Conservation (phyloP, 2,888 invertebrate genomes). For the Pristionchus fissidentatus region DNA sequence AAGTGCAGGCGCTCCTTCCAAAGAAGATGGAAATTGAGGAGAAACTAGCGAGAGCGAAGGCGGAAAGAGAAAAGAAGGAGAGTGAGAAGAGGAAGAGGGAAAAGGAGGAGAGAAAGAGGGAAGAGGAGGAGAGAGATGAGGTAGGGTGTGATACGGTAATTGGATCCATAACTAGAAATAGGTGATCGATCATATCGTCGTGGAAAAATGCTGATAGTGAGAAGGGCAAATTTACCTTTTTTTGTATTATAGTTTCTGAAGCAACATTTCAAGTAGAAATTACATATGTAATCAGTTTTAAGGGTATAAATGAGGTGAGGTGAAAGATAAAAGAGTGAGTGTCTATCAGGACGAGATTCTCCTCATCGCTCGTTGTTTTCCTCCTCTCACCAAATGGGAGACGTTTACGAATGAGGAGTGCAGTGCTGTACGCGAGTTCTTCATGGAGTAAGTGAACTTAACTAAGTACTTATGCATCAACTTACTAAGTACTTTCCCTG, state of each 20-base stretch:
- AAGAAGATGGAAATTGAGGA: too few species aligned
- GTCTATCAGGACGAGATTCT: background rate
- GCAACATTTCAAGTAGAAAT: too few species aligned
- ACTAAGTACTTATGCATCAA: too few species aligned
- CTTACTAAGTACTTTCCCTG: too few species aligned
- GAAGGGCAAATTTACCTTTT: too few species aligned
- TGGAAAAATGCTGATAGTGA: too few species aligned
- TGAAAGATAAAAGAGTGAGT: background rate
- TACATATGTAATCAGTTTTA: too few species aligned
- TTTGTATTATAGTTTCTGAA: too few species aligned
- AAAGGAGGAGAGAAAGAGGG: background rate
- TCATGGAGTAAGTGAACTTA: constrained; percentile 29
- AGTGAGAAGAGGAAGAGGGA: background rate
- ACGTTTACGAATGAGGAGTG: background rate
- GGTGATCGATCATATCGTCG: too few species aligned
- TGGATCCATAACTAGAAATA: too few species aligned
- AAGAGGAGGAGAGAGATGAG: background rate
- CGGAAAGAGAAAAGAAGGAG: background rate
- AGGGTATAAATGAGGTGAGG: background rate
- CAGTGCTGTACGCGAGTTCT: background rate
- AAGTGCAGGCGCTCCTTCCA: background rate
- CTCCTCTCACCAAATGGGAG: too few species aligned
- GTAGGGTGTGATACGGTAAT: background rate
- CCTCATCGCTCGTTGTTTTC: background rate
- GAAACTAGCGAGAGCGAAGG: too few species aligned